These are phyloP conservation scores for Etheostoma nigrum DNA, from an alignment of 2,797 vertebrate genomes.

Conservation along the genomic window DNA sequence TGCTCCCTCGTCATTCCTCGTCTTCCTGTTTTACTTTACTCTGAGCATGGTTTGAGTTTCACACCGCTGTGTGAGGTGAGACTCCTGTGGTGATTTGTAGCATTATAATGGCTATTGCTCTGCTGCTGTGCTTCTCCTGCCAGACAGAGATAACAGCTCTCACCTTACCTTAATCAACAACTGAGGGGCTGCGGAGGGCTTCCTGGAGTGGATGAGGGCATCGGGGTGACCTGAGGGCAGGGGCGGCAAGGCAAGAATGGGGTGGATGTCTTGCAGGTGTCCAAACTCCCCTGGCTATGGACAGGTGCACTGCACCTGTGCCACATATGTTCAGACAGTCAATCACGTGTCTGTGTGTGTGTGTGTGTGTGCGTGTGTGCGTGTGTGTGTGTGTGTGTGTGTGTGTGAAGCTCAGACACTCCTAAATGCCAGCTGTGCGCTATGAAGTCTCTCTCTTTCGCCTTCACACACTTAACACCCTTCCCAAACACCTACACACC, in stretches of 20 bases:
- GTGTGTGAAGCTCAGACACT: slow-evolving; percentile 35
- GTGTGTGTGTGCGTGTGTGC: neutral
- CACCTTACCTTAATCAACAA: slow-evolving; percentile 71
- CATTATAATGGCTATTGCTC: slow-evolving; percentile 60
- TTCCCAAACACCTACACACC: neutral
- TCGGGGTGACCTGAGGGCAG: slow-evolving; percentile 61
- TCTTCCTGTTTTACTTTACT: slow-evolving; percentile 22
- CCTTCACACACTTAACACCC: slow-evolving; percentile 28
- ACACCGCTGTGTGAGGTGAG: slow-evolving; percentile 65
- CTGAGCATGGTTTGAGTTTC: slow-evolving; percentile 70
- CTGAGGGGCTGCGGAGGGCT: slow-evolving; percentile 42
- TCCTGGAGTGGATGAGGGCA: slow-evolving; percentile 56
- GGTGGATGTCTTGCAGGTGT: slow-evolving; percentile 70
- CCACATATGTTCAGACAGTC: slow-evolving; percentile 49
- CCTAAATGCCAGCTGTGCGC: slow-evolving; percentile 54
- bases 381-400: slow-evolving; percentile 22
- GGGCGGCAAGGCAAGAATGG: slow-evolving; percentile 40
- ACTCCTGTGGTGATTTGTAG: slow-evolving; percentile 72
- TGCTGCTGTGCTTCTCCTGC: slow-evolving; percentile 63
- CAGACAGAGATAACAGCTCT: slow-evolving; percentile 71
- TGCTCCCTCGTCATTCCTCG: neutral
- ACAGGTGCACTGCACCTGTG: slow-evolving; percentile 82
- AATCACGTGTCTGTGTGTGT: slow-evolving; percentile 11
- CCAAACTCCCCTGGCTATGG: slow-evolving; percentile 57
- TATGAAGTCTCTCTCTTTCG: slow-evolving; percentile 39